phyloP scores from a whole-genome alignment of 2,797 vertebrate genomes.

The Ctenopoma multispine region DNA sequence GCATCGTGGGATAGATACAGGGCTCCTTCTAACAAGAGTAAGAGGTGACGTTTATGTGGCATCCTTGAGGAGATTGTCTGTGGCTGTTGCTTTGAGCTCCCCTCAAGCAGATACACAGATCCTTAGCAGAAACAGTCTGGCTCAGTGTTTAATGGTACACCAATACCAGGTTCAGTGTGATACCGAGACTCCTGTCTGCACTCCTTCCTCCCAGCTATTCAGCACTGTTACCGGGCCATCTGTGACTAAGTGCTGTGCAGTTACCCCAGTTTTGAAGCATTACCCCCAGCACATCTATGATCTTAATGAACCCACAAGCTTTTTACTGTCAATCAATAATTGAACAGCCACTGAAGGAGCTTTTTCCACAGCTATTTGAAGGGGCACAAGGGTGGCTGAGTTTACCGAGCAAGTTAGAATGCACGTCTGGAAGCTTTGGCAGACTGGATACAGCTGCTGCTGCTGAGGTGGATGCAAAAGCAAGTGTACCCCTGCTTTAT shows the following conservation, averaged over 20 bases:
- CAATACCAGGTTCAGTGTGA: slow-evolving; percentile 73
- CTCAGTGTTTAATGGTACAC: slow-evolving; percentile 79
- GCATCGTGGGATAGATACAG: slow-evolving; percentile 45
- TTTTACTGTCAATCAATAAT: slow-evolving; percentile 84
- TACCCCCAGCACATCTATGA: slow-evolving; percentile 79
- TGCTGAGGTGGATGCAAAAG: slow-evolving; percentile 27
- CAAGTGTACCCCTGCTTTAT: slow-evolving; percentile 25
- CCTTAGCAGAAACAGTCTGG: slow-evolving; percentile 79
- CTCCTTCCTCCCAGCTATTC: slow-evolving; percentile 75
- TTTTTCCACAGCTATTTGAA: slow-evolving; percentile 74
- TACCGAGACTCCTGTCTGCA: slow-evolving; percentile 63
- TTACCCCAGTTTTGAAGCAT: slow-evolving; percentile 78
- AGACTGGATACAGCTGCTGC: slow-evolving; percentile 48
- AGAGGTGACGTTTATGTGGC: slow-evolving; percentile 78
- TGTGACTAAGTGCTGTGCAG: slow-evolving; percentile 81
- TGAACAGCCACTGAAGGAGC: slow-evolving; percentile 76
- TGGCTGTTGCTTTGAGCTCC: slow-evolving; percentile 85
- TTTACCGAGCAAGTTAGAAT: slow-evolving; percentile 66
- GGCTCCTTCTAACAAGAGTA: slow-evolving; percentile 68
- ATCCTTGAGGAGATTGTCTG: slow-evolving; percentile 78
- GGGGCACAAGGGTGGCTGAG: slow-evolving; percentile 62
- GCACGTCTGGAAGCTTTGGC: slow-evolving; percentile 36
- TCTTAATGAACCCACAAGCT: slow-evolving; percentile 82
- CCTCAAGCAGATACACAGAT: slow-evolving; percentile 86
- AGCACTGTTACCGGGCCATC: slow-evolving; percentile 74